phyloP scores from a whole-genome alignment of 2,888 invertebrate genomes.

The Lobophora halterata region DNA sequence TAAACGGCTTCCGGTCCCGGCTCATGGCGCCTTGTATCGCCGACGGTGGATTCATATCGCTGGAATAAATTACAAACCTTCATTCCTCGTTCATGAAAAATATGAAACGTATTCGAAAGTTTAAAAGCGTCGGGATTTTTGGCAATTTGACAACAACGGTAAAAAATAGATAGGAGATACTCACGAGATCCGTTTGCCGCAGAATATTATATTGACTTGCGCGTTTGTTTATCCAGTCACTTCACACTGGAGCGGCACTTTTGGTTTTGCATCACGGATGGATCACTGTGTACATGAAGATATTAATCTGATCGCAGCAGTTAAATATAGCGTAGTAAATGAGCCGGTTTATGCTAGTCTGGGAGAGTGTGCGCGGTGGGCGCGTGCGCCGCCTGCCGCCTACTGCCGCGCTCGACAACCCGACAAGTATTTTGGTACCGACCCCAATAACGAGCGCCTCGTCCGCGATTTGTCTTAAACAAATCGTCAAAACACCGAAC shows the following conservation, averaged over 20 bases:
- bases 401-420: conserved; percentile 69
- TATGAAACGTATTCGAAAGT: conserved; percentile 41
- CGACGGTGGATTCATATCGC: conserved; percentile 86
- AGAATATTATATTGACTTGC: conserved; percentile 59
- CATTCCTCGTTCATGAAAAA: conserved; percentile 38
- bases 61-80: conserved; percentile 52
- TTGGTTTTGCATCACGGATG: conserved; percentile 63
- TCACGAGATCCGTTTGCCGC: conserved; percentile 58
- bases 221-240: conserved; percentile 52
- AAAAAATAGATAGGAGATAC: conserved; percentile 68
- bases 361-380: conserved; percentile 68
- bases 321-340: conserved; percentile 73
- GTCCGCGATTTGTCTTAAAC: conserved; percentile 75
- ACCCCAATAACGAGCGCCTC: conserved; percentile 75
- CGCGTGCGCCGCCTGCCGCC: conserved; percentile 74
- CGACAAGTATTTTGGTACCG: conserved; percentile 77
- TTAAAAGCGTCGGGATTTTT: conserved; percentile 50
- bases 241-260: conserved; percentile 53
- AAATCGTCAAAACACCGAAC: conserved; percentile 71
- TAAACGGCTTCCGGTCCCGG: conserved; percentile 97
- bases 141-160: conserved; percentile 69
- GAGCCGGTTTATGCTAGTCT: conserved; percentile 65
- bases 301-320: conserved; percentile 73
- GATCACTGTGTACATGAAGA: conserved; percentile 68
- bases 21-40: conserved; percentile 94